These are phyloP conservation scores for Phoxinus dragarum DNA, from an alignment of 2,797 vertebrate genomes.

Conservation along the genomic window DNA sequence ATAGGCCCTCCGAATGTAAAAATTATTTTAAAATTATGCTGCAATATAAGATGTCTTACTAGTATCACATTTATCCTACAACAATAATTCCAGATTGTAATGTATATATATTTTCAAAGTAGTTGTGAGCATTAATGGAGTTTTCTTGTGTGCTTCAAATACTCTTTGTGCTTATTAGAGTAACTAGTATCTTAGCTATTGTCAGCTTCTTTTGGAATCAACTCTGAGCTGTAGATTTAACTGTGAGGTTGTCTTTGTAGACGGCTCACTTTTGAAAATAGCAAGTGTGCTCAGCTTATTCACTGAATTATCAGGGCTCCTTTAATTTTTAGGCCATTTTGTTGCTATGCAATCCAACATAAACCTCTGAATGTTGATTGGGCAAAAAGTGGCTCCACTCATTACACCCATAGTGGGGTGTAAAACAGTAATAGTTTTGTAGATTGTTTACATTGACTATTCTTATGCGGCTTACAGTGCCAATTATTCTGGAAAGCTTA, in stretches of 20 bases:
- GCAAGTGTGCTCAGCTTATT: background rate
- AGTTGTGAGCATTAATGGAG: background rate
- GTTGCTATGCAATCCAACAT: background rate
- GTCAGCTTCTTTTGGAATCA: background rate
- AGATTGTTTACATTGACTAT: background rate
- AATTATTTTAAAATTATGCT: background rate
- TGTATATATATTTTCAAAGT: background rate
- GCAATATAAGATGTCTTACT: background rate
- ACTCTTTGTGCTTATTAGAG: background rate
- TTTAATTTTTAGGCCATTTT: background rate
- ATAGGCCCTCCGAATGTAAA: background rate
- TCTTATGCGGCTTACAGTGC: background rate
- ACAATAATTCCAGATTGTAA: background rate
- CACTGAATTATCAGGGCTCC: background rate
- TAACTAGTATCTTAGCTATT: background rate
- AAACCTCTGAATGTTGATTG: background rate
- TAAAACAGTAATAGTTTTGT: background rate
- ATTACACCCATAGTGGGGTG: background rate
- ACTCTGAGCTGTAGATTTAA: background rate
- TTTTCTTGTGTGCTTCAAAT: background rate
- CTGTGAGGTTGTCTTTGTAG: background rate
- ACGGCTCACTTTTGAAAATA: background rate
- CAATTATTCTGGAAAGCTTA: background rate
- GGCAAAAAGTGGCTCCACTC: constrained; percentile 18
- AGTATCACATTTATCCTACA: background rate